A percentile compares a stretch with the other conserved stretches of the same genome.
These are phyloP conservation scores for Escarpia spicata DNA, from an alignment of 2,888 invertebrate species.

Conservation along the genomic window DNA sequence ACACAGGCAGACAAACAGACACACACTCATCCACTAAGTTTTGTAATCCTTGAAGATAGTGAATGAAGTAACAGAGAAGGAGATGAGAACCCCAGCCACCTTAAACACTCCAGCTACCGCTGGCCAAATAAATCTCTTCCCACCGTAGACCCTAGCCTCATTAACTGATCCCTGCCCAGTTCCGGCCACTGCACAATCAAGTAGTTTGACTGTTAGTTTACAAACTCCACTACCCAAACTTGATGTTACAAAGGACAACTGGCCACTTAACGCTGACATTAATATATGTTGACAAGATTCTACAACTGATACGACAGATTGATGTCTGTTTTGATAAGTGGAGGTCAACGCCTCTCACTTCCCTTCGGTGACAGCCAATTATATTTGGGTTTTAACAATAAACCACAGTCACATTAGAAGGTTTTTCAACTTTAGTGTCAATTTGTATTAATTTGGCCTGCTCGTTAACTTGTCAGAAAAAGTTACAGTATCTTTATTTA, in stretches of 20 bases:
- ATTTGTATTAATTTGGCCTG: not conserved
- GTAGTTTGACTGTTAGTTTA: not conserved
- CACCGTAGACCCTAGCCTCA: constrained; percentile 7
- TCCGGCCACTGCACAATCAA: not conserved
- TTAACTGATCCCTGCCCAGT: not conserved
- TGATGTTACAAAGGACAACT: not conserved
- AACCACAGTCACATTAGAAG: not conserved
- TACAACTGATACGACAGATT: not conserved
- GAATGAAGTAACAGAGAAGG: too few relatives aligned
- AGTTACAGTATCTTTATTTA: not conserved
- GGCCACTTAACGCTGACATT: not conserved
- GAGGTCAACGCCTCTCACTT: not conserved
- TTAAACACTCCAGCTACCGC: not conserved
- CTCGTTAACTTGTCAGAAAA: not conserved
- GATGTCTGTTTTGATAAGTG: not conserved
- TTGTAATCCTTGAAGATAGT: too few relatives aligned
- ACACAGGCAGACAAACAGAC: too few relatives aligned
- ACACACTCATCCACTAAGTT: too few relatives aligned
- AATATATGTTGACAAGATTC: constrained; percentile 16
- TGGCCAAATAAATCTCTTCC: not conserved
- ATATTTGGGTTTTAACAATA: not conserved
- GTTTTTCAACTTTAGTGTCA: not conserved
- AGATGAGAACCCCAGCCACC: not conserved
- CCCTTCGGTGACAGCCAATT: not conserved
- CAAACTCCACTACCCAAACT: not conserved